phyloP scores from a whole-genome alignment of 2,797 vertebrate species.

The Discoglossus pictus region DNA sequence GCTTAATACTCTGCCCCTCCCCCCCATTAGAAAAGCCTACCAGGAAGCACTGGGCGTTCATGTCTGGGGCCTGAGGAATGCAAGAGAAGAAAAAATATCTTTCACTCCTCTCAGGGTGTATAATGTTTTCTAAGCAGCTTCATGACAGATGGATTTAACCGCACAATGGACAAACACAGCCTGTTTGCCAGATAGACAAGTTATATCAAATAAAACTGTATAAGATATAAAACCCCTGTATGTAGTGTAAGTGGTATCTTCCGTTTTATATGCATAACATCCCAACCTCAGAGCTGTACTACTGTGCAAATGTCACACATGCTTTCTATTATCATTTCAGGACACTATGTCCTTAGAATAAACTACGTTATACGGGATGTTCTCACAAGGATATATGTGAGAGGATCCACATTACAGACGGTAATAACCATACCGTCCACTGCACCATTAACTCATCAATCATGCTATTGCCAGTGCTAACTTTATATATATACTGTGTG shows the following conservation, averaged over 20 bases:
- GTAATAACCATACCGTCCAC: no score
- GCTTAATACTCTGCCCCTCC: conserved; percentile 66
- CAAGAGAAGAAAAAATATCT: conserved; percentile 35
- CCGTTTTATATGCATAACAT: conserved; percentile 54
- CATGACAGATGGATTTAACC: conserved; percentile 12
- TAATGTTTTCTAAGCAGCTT: conserved; percentile 12
- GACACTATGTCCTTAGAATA: not conserved
- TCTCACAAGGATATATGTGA: no score
- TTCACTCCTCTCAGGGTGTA: conserved; percentile 3
- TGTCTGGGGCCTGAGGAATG: conserved; percentile 53
- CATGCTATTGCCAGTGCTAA: no score
- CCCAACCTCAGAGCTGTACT: conserved; percentile 42
- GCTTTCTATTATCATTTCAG: conserved; percentile 5
- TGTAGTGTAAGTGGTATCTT: conserved; percentile 55
- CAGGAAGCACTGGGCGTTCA: conserved; percentile 69
- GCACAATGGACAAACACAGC: not conserved
- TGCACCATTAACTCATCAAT: no score
- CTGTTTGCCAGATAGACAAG: not conserved
- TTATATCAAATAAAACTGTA: not conserved
- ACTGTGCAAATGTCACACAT: conserved; percentile 21
- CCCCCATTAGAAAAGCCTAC: conserved; percentile 60
- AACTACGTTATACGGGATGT: not conserved
- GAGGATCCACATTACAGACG: no score
- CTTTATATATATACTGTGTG: no score
- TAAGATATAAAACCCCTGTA: conserved; percentile 35